Conservation (phyloP, 1,140 invertebrate genomes). For the Habropoda laboriosa region DNA sequence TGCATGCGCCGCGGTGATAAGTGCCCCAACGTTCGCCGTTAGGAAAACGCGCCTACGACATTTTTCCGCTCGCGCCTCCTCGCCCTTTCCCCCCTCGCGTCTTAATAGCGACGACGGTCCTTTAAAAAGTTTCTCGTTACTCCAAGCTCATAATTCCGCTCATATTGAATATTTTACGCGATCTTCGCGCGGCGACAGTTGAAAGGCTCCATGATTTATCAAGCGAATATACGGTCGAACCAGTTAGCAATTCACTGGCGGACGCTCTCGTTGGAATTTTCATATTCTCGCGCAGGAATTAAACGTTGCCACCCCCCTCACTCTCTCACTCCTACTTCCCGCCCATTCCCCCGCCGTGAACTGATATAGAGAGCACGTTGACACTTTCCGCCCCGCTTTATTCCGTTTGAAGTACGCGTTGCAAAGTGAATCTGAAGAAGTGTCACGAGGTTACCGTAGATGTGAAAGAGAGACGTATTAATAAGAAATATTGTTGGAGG, state of each 20-base stretch:
- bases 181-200: neutral
- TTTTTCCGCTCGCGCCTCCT: neutral
- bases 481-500: no score
- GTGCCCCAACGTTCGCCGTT: neutral
- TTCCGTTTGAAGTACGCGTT: neutral
- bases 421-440: neutral
- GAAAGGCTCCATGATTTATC: constrained; percentile 1
- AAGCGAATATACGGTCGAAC: constrained; percentile 7
- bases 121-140: neutral
- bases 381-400: neutral
- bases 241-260: neutral
- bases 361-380: no score
- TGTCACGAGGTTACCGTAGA: no score
- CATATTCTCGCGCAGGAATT: constrained; percentile 12
- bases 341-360: no score
- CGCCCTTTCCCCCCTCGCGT: neutral
- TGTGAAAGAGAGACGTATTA: no score
- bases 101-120: constrained; percentile 4
- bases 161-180: neutral
- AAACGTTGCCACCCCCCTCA: neutral
- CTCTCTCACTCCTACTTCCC: no score
- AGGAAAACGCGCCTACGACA: neutral
- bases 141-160: neutral
- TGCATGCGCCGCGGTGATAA: constrained; percentile 36
- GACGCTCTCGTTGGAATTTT: neutral